Conservation (phyloP, 2,888 invertebrate genomes). For the Peribatodes rhomboidaria region DNA sequence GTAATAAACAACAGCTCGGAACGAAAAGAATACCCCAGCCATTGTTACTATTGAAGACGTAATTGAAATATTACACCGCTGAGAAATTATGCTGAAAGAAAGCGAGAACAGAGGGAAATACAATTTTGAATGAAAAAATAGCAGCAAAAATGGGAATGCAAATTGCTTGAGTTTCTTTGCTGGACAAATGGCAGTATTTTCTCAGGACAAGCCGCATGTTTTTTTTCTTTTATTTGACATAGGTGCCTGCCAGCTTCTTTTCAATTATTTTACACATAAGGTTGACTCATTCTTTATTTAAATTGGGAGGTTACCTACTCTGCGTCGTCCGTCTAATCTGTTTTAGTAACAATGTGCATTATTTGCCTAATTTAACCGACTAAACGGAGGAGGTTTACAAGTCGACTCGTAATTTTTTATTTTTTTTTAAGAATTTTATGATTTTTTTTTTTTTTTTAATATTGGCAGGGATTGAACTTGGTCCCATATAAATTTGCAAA, state of each 20-base stretch:
- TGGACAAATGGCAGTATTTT: conserved; percentile 19
- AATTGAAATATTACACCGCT: conserved; percentile 38
- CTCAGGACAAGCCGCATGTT: neutral
- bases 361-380: neutral
- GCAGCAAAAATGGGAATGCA: conserved; percentile 20
- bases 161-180: conserved; percentile 19
- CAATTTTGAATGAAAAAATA: conserved; percentile 26
- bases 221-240: conserved; percentile 18
- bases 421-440: no score
- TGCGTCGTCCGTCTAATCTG: neutral
- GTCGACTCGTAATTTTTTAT: no score
- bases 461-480: no score
- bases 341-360: neutral
- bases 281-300: no score
- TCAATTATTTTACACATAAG: neutral
- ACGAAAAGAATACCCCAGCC: conserved; percentile 35
- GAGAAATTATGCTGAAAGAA: conserved; percentile 35
- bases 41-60: conserved; percentile 38
- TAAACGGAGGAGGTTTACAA: no score
- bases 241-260: conserved; percentile 1
- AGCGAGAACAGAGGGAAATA: conserved; percentile 11
- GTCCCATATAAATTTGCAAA: no score
- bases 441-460: no score
- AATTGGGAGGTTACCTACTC: neutral
- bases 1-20: conserved; percentile 45